These are phyloP conservation scores for Zaprionus ghesquierei DNA, from an alignment of 1,140 invertebrate species.

Conservation along the genomic window DNA sequence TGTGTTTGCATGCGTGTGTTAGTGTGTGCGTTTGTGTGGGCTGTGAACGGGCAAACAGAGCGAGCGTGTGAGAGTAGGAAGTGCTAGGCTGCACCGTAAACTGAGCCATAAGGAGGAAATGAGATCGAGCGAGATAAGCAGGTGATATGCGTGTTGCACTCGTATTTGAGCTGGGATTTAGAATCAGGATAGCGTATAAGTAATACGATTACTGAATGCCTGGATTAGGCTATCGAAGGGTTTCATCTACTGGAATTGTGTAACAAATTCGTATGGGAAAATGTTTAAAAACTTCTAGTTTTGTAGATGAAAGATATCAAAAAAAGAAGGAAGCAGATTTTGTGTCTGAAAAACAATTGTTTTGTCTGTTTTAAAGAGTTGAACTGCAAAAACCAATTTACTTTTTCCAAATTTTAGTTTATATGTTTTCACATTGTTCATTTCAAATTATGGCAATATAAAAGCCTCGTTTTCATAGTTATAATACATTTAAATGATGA, in stretches of 20 bases:
- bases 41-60: conserved; percentile 33
- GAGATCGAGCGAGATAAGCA: conserved; percentile 64
- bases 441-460: too few relatives aligned
- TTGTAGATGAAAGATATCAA: not conserved
- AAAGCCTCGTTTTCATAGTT: too few relatives aligned
- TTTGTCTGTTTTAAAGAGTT: not conserved
- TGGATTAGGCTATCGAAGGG: not conserved
- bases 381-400: not conserved
- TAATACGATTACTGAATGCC: not conserved
- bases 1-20: not conserved
- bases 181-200: not conserved
- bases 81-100: conserved; percentile 13
- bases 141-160: conserved; percentile 35
- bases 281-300: not conserved
- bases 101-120: conserved; percentile 49
- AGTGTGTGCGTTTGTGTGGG: conserved; percentile 31
- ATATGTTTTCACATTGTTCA: too few relatives aligned
- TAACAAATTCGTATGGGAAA: not conserved
- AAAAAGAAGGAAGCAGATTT: too few relatives aligned
- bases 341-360: too few relatives aligned
- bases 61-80: conserved; percentile 40
- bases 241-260: not conserved
- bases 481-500: too few relatives aligned
- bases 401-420: not conserved
- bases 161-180: conserved; percentile 5